Evolutionary conservation across 2,797 vertebrate genomes (phyloP), one percentile per base, ranked within the genome.

Genomic region (Myotis findleyi): DNA sequence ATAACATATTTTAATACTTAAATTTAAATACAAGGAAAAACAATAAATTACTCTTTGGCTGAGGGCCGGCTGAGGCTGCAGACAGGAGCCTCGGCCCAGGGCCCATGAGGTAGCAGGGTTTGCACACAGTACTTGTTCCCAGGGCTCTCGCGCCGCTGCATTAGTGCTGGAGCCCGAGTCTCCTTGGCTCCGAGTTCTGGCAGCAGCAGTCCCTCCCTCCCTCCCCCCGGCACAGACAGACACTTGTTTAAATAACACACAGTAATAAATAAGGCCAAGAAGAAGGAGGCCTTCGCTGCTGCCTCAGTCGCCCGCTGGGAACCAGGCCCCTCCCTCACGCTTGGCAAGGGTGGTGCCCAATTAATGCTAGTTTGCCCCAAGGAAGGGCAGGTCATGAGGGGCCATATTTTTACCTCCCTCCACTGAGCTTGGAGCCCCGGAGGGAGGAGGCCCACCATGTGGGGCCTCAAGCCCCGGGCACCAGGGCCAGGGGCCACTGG

Each of bases 211-310:
- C 47, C 25, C 87, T 47, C 55, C 20, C 62, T n/a, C 23, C 16
- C 23, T 49, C 36, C 11, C 10, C 36, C 94, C n/a, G 18, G 23
- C 53, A 89, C 57, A 69, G 83, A 96, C 96, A 93, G 51, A 97
- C 66, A 95, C 47, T 97, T 96, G 55, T 94, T 98, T 98, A 98
- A 98, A 98, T 98, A 98, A 98, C 90, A 98, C 71, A 96, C 3
- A 97, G 71, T 80, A 98, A 98, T 98, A 98, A 98, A 98, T 98
- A 98, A 98, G 89, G 73, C 59, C 51, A 49, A 75, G 55, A 96
- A 23, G 30, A 14, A 57, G 53, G 36, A 27, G 25, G 62, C 33
- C 3, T 6, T 66, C 85, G 89, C 94, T 95, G 41, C 83, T 64
- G 96, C 91, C 73, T 69, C 77, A 30, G 27, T 23, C 1, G 7